Base-by-base conservation (phyloP, 2,888 invertebrate species). In the Drosophila subquinaria region DNA sequence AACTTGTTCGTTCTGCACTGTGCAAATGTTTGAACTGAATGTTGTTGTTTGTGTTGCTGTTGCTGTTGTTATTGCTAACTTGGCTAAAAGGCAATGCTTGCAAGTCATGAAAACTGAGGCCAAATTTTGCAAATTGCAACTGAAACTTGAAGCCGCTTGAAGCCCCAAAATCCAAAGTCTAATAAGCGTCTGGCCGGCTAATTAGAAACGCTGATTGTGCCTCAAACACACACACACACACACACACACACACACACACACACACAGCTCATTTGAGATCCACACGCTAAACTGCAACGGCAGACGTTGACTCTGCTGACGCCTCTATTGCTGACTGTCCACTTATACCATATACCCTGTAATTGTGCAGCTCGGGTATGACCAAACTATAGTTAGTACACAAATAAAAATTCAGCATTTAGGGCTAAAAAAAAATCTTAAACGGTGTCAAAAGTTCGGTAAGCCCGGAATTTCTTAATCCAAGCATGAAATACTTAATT, bases 181-280 rank as follows among this genome's bases (percentile, higher is more conserved):
- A 85, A 78, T 79, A 40, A 64, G 64, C 79, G 89, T 89, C 89
- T 87, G 83, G 87, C 27, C 57, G 45, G 60, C 84, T 89, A 84
- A 84, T 84, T 84, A 83, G 68, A 69, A 72, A 50, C 69, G 71
- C 57, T 68, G 75, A 86, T 83, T 82, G 69, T 76, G 67, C 76
- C 56, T n/a, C 62, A 60, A 61, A 60, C 63, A 57, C 61, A 45
- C 48, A 69, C 61, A 61, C 36, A 55, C 53, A 45, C 4, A 61
- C 10, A 53, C 9, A 66, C 23, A 43, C 27, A 62, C 27, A 64
- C 9, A 59, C 27, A 50, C 36, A 61, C 36, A 40, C 47, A 38
- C 56, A 53, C 43, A 52, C 20, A 48, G 51, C 52, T 30, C 61
- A 55, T 11, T 27, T 55, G 55, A 61, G 60, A 76, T 69, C 53